Conservation (phyloP, 2,113 vertebrate species). For the Callithrix jacchus region DNA sequence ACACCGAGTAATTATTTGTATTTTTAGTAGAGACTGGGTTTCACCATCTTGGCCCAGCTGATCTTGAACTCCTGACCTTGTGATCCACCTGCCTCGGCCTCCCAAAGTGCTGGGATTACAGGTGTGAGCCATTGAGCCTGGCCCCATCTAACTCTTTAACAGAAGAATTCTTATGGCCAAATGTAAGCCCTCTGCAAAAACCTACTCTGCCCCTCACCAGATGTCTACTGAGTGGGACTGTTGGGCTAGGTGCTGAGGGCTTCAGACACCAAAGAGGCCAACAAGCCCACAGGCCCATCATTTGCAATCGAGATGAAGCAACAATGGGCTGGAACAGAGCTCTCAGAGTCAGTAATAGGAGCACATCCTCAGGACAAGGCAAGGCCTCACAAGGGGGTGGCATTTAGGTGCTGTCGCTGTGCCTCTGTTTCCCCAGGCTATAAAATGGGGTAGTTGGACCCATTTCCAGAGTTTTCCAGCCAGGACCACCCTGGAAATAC, state of each 20-base stretch:
- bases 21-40: too few relatives aligned
- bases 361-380: not conserved
- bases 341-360: not conserved
- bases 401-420: not conserved
- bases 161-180: not conserved
- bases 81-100: too few relatives aligned
- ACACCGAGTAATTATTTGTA: too few relatives aligned
- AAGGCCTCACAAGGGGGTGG: not conserved
- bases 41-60: too few relatives aligned
- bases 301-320: not conserved
- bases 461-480: not conserved
- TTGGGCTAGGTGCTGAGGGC: not conserved
- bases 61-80: too few relatives aligned
- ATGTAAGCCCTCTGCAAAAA: not conserved
- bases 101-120: too few relatives aligned
- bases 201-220: not conserved
- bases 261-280: not conserved
- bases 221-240: not conserved
- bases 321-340: not conserved
- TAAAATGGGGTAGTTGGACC: not conserved
- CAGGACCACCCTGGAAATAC: not conserved
- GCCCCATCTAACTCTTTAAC: not conserved
- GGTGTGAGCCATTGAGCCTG: too few relatives aligned
- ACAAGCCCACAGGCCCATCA: not conserved
- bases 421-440: conserved; percentile 5